A percentile compares a stretch with the other conserved stretches of the same genome.
Evolutionary conservation across 2,888 invertebrate genomes (phyloP).

Genomic region (Maniola hyperantus): DNA sequence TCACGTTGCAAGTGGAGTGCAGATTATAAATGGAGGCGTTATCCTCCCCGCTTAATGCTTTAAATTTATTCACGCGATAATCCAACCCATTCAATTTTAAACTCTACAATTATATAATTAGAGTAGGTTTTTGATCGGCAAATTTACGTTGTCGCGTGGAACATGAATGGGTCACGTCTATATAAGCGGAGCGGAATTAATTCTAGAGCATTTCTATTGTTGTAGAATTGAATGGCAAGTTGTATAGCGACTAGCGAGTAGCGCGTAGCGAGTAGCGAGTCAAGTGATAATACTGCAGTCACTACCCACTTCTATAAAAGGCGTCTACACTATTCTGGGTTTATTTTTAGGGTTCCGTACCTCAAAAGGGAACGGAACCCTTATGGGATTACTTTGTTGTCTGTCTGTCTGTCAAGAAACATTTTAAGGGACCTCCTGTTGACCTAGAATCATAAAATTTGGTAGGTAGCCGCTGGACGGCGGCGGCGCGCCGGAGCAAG

Average conservation of each 20-base stretch:
- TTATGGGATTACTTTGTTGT: too few relatives aligned
- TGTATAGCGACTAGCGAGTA: too few relatives aligned
- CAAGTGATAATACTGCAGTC: slow-evolving; percentile 8
- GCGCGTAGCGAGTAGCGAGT: too few relatives aligned
- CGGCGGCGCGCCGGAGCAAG: too few relatives aligned
- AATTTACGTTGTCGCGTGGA: slow-evolving; percentile 14
- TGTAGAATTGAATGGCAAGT: slow-evolving; percentile 14
- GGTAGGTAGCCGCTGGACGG: too few relatives aligned
- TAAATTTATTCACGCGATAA: slow-evolving; percentile 54
- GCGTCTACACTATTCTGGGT: not conserved
- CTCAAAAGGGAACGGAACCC: too few relatives aligned
- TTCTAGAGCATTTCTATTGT: slow-evolving; percentile 16
- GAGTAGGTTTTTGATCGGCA: not conserved
- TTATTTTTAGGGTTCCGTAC: too few relatives aligned
- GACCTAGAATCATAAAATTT: too few relatives aligned
- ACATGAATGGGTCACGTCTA: slow-evolving; percentile 29
- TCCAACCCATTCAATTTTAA: not conserved
- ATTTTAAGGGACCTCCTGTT: too few relatives aligned
- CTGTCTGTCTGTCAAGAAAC: too few relatives aligned
- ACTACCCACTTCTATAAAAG: not conserved
- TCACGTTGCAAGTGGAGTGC: slow-evolving; percentile 30
- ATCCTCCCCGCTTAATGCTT: slow-evolving; percentile 49
- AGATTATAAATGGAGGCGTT: slow-evolving; percentile 35
- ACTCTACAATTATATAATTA: not conserved
- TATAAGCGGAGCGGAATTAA: slow-evolving; percentile 23